Evolutionary conservation across 2,797 vertebrate species (phyloP).

Genomic region (Fringilla coelebs): DNA sequence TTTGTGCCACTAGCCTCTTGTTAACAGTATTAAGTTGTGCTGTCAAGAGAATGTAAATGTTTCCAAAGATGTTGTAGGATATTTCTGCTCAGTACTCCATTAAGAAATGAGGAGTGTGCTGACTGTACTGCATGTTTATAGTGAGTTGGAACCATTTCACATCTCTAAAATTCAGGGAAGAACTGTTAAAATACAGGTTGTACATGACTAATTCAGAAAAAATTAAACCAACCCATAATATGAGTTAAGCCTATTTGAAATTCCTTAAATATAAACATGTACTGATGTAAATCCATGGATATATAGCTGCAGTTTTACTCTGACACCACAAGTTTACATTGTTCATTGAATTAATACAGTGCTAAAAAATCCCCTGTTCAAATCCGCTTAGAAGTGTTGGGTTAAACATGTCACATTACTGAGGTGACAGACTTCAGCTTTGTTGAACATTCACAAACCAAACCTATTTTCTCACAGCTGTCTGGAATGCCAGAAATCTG

Average conservation of each 20-base stretch:
- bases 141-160: neutral
- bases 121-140: neutral
- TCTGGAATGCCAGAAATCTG: neutral
- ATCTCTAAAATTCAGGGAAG: neutral
- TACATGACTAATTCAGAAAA: neutral
- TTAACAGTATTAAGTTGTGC: conserved; percentile 6
- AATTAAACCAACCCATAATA: neutral
- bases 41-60: neutral
- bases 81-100: neutral
- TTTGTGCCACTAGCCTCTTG: neutral
- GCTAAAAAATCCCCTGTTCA: neutral
- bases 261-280: neutral
- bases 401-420: neutral
- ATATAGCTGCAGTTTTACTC: neutral
- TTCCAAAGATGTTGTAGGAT: neutral
- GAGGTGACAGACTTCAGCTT: conserved; percentile 20
- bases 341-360: neutral
- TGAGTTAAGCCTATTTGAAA: neutral
- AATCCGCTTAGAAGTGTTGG: neutral
- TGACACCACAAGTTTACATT: neutral
- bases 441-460: neutral
- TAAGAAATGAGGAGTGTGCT: neutral
- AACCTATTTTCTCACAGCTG: conserved; percentile 10
- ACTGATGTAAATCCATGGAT: neutral
- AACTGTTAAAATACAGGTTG: neutral